Evolutionary conservation across 2,888 invertebrate species (phyloP), one percentile per base, ranked within the genome.

Genomic region (Drosophila aldrichi): DNA sequence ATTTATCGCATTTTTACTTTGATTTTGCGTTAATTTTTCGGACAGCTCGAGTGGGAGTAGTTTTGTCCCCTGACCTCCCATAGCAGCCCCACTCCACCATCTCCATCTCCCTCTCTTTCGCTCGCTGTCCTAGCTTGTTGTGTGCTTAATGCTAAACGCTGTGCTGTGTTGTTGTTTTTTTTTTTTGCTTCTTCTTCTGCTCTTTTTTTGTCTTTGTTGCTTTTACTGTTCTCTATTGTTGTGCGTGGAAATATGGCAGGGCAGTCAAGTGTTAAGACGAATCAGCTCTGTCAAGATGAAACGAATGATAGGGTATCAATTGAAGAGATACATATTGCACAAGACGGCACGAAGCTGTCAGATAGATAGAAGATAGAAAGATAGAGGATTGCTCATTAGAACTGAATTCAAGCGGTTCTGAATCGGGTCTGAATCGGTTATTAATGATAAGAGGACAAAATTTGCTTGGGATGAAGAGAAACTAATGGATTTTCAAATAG

Each of bases 1-100:
- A 88, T 88, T 86, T 86, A 86, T 86, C 86, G 86, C 86, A 85
- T 81, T 88, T 88, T 83, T 85, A 81, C 88, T 86, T 86, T 86
- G 85, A 85, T 88, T 84, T 85, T 81, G 83, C 82, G 86, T 86
- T 88, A 88, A 86, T 86, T 86, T 88, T 86, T 82, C 63, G 78
- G 74, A 84, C 84, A 76, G 70, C 66, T 52, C 34, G 44, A 34
- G 32, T 32, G 49, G 56, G 22, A 20, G 25, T 8, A 20, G 12
- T 20, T 14, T 48, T 40, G 32, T 32, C 29, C n/a, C 58, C 56
- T 56, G 56, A 40, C 54, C 54, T 3, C 10, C 46, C 25, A 44
- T 1, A 7, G 7, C 18, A 16, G 0, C 3, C 6, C 29, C 8
- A 29, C 29, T 29, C 29, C 8, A 1, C 14, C 16, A 1, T 10